These are phyloP conservation scores for Tineola bisselliella DNA, from an alignment of 2,888 invertebrate genomes.

Conservation along the genomic window DNA sequence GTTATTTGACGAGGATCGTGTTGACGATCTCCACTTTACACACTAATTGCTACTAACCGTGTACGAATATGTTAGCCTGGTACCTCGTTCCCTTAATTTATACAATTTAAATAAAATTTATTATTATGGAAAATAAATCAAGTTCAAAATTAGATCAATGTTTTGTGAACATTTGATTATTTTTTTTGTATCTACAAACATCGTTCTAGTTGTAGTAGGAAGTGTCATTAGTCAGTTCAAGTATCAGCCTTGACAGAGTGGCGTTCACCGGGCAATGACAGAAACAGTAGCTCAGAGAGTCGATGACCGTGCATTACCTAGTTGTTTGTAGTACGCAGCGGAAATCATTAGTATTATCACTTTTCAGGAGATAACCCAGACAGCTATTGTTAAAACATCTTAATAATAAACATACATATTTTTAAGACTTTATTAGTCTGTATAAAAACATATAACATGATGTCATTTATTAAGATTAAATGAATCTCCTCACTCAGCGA, in stretches of 20 bases:
- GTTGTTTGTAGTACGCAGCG: neutral
- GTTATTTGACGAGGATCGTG: conserved; percentile 7
- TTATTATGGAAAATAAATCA: no score
- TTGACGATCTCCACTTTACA: neutral
- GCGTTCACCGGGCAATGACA: neutral
- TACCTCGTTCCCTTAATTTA: neutral
- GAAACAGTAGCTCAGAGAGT: conserved; percentile 22
- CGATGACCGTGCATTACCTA: conserved; percentile 41
- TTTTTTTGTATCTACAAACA: no score
- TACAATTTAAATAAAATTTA: no score
- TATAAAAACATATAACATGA: neutral
- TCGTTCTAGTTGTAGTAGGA: neutral
- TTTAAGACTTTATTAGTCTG: neutral
- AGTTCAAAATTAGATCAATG: no score
- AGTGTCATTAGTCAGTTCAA: neutral
- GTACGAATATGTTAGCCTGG: neutral
- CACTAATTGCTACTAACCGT: neutral
- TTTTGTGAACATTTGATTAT: no score
- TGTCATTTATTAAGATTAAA: neutral
- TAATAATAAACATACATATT: neutral
- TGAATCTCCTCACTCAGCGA: neutral
- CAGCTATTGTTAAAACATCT: neutral
- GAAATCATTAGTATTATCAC: conserved; percentile 4
- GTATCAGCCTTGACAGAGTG: neutral
- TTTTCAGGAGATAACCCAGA: neutral